Conservation (phyloP, 2,113 vertebrate genomes). For the Phoenicopterus ruber region DNA sequence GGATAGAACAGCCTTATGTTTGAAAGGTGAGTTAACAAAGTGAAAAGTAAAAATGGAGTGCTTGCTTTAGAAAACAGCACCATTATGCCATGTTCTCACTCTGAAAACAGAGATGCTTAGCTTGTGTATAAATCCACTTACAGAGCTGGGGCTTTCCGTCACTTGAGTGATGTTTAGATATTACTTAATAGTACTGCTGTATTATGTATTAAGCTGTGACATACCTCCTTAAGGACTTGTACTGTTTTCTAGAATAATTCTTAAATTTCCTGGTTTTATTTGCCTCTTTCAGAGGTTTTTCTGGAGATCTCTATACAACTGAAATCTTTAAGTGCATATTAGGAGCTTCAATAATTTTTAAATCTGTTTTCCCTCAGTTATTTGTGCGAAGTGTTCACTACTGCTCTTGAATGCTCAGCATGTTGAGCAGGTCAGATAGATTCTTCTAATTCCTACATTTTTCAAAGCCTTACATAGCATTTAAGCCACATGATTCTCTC, state of each 20-base stretch:
- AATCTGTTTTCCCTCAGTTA: neutral
- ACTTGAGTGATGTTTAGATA: neutral
- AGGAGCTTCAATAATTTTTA: neutral
- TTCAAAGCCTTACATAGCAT: neutral
- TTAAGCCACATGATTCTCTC: neutral
- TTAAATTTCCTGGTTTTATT: neutral
- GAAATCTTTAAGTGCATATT: neutral
- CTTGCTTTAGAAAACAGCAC: neutral
- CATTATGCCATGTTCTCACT: rapidly evolving
- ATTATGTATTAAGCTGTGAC: neutral
- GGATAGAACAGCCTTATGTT: neutral
- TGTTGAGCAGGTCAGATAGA: neutral
- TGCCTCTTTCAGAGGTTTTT: neutral
- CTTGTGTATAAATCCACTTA: neutral
- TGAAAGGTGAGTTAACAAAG: neutral
- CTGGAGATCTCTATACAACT: neutral
- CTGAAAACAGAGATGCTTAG: neutral
- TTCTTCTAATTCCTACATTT: neutral
- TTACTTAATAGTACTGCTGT: neutral
- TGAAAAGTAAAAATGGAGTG: neutral
- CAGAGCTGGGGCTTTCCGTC: neutral
- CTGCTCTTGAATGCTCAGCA: neutral
- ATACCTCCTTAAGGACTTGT: neutral
- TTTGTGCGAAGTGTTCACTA: neutral
- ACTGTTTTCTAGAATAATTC: neutral